Evolutionary conservation across 2,888 invertebrate genomes (phyloP).

Genomic region (Campoletis raptor): DNA sequence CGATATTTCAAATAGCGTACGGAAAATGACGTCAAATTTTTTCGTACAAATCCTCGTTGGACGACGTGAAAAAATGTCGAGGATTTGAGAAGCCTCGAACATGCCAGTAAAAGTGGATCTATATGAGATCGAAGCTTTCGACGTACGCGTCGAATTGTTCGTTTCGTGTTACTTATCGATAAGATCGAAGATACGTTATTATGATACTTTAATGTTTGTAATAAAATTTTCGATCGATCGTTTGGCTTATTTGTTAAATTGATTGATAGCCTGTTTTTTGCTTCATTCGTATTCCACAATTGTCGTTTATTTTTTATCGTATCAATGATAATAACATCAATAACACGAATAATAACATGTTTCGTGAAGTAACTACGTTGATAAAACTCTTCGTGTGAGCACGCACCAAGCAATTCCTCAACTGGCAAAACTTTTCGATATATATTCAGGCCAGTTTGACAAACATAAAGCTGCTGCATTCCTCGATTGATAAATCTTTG

Average conservation of each 20-base stretch:
- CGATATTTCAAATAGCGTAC: neutral
- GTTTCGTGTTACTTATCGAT: neutral
- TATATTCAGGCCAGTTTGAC: slow-evolving; percentile 51
- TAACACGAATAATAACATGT: slow-evolving; percentile 15
- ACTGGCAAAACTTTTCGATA: slow-evolving; percentile 17
- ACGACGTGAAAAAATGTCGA: neutral
- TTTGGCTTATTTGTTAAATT: neutral
- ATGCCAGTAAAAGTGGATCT: slow-evolving; percentile 29
- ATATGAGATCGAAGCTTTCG: slow-evolving; percentile 1
- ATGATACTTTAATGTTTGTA: neutral
- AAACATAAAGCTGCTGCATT: slow-evolving; percentile 5
- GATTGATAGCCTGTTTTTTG: neutral
- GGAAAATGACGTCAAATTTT: slow-evolving; percentile 6
- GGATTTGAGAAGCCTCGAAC: slow-evolving; percentile 27
- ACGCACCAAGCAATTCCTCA: neutral
- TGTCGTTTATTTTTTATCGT: neutral
- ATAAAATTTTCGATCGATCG: slow-evolving; percentile 28
- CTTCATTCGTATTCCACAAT: neutral
- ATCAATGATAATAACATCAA: slow-evolving; percentile 26
- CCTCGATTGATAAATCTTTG: slow-evolving; percentile 21
- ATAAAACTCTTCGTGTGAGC: neutral
- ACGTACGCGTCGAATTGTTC: slow-evolving; percentile 13
- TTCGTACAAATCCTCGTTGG: slow-evolving; percentile 1
- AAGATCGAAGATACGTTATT: neutral
- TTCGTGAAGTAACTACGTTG: slow-evolving; percentile 2